Evolutionary conservation across 1,140 invertebrate genomes (phyloP).

Genomic region (Archegozetes longisetosus): DNA sequence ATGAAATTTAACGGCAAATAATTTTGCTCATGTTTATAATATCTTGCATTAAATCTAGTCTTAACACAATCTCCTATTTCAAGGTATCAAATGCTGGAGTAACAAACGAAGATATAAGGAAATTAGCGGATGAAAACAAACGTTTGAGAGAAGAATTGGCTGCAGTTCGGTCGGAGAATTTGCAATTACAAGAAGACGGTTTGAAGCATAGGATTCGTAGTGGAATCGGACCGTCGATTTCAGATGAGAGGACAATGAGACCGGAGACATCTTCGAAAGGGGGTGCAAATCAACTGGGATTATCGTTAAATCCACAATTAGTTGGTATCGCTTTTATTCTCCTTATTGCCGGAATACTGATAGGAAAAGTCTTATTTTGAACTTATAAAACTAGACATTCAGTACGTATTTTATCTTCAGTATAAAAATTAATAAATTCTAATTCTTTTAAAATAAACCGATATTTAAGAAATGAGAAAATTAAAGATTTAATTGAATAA

Average conservation of each 20-base stretch:
- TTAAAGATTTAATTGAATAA: too few species aligned
- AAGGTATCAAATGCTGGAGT: too few species aligned
- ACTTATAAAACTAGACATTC: too few species aligned
- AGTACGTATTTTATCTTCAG: too few species aligned
- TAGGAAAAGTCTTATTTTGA: background rate
- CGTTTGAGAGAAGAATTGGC: background rate
- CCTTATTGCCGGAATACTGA: background rate
- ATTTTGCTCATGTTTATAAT: too few species aligned
- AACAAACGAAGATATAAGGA: background rate
- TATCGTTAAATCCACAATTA: background rate
- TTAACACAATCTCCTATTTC: too few species aligned
- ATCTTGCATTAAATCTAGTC: too few species aligned
- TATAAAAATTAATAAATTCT: too few species aligned
- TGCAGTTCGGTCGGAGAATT: background rate
- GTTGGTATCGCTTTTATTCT: background rate
- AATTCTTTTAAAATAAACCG: too few species aligned
- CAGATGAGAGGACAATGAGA: background rate
- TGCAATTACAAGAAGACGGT: background rate
- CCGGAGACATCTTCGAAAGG: background rate
- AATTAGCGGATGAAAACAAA: background rate
- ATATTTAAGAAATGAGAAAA: too few species aligned
- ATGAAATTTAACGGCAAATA: too few species aligned
- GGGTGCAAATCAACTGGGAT: background rate
- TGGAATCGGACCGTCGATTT: background rate
- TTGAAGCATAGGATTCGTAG: background rate